Evolutionary conservation across 1,140 invertebrate species (phyloP).

Genomic region (Diachasmimorpha longicaudata): DNA sequence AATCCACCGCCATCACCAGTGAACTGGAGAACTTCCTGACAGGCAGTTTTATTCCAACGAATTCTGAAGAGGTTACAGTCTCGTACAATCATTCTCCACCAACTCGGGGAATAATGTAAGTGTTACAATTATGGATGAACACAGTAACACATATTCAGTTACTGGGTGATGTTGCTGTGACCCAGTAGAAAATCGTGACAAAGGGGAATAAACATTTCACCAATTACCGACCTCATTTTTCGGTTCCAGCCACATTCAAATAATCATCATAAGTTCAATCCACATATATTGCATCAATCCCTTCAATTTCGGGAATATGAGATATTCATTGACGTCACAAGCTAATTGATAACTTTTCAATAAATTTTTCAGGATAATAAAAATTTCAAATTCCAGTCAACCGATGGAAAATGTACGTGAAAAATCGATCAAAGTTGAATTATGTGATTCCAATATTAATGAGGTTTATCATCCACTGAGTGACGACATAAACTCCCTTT

Average conservation of each 20-base stretch:
- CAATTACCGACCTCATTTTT: neutral
- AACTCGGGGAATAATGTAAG: neutral
- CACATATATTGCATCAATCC: neutral
- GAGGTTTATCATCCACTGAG: neutral
- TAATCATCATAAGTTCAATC: neutral
- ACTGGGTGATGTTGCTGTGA: neutral
- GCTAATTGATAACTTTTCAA: neutral
- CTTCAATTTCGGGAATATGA: neutral
- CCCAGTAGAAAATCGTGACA: neutral
- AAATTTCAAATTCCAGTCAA: neutral
- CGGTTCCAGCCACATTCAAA: neutral
- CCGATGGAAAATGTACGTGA: neutral
- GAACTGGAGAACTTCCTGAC: neutral
- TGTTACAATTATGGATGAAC: neutral
- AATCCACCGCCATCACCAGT: neutral
- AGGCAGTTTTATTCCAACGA: neutral
- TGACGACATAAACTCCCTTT: neutral
- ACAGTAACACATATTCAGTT: neutral
- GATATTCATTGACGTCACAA: neutral
- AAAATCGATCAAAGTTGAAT: neutral
- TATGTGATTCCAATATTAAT: neutral
- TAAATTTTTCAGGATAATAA: neutral
- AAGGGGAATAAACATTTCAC: neutral
- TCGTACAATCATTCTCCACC: neutral
- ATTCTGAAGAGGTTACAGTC: neutral